Conservation (phyloP, 2,888 invertebrate species). For the Penaeus monodon region DNA sequence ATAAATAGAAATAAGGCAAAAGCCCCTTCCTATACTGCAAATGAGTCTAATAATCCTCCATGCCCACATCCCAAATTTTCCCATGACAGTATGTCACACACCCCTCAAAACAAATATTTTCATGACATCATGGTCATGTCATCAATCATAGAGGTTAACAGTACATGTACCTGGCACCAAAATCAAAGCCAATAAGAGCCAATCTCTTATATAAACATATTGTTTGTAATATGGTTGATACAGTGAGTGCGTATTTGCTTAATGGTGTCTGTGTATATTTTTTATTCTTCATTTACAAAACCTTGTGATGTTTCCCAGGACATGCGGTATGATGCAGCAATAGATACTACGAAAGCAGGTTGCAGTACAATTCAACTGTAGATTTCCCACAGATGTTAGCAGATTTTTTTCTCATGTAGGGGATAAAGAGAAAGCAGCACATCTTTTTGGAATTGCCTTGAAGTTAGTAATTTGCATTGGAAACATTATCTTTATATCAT, state of each 20-base stretch:
- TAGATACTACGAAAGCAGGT: slow-evolving; percentile 80
- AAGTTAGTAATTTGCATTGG: slow-evolving; percentile 71
- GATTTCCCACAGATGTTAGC: slow-evolving; percentile 79
- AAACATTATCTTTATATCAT: no score
- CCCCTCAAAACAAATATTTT: no score
- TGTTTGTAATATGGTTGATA: background rate
- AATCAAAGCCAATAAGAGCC: background rate
- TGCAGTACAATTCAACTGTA: slow-evolving; percentile 75
- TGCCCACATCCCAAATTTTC: no score
- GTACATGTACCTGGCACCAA: no score
- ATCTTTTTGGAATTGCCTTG: slow-evolving; percentile 78
- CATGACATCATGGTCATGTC: no score
- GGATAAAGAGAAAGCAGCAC: slow-evolving; percentile 79
- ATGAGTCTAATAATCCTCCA: no score
- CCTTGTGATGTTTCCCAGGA: slow-evolving; percentile 70
- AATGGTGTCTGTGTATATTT: background rate
- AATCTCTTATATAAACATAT: background rate
- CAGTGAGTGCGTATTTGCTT: background rate
- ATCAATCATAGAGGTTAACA: no score
- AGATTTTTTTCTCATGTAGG: slow-evolving; percentile 76
- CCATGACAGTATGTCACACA: no score
- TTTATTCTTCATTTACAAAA: background rate
- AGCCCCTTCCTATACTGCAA: no score
- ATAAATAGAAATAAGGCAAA: no score
- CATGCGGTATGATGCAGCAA: slow-evolving; percentile 78